Conservation (phyloP, 2,797 vertebrate species). For the Danio albolineatus region DNA sequence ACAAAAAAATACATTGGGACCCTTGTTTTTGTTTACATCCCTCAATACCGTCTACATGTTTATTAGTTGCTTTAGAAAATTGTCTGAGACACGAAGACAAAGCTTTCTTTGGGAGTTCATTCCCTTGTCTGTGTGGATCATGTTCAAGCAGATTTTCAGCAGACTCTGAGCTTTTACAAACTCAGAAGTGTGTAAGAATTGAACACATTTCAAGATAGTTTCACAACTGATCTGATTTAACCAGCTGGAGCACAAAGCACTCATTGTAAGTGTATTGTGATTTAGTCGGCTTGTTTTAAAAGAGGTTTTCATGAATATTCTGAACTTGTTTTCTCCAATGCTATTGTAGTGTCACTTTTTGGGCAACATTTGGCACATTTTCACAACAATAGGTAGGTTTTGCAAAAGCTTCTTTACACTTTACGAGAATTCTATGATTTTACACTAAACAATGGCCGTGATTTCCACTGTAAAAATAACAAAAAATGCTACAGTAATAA, state of each 20-base stretch:
- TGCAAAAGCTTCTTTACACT: too few relatives aligned
- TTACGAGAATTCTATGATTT: too few relatives aligned
- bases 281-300: background rate
- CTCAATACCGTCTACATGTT: too few relatives aligned
- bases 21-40: too few relatives aligned
- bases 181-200: background rate
- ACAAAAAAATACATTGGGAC: too few relatives aligned
- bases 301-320: background rate
- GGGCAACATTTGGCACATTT: too few relatives aligned
- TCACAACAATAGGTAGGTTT: too few relatives aligned
- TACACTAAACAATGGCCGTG: too few relatives aligned
- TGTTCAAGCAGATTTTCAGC: background rate
- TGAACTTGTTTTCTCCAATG: too few relatives aligned
- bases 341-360: too few relatives aligned
- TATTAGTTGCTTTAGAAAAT: conserved; percentile 3
- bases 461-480: too few relatives aligned
- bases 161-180: background rate
- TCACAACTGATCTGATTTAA: background rate
- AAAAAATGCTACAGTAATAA: too few relatives aligned
- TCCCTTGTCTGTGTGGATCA: background rate
- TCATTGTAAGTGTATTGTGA: background rate
- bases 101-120: background rate
- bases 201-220: background rate
- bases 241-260: background rate
- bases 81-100: background rate